Evolutionary conservation across 2,888 invertebrate species (phyloP).

Genomic region (Cataglyphis cursor): DNA sequence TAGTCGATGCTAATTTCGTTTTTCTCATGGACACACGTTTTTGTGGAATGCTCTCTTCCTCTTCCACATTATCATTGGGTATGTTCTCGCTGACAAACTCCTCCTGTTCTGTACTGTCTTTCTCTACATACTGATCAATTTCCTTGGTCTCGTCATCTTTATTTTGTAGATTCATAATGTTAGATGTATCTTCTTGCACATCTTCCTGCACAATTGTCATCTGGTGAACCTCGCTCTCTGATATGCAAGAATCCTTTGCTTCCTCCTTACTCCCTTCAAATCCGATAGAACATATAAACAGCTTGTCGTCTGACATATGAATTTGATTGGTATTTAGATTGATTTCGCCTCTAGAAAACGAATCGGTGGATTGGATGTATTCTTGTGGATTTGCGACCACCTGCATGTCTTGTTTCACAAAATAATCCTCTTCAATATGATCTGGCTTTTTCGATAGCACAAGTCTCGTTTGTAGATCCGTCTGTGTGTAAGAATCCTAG

Average conservation of each 20-base stretch:
- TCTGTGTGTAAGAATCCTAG: slow-evolving; percentile 84
- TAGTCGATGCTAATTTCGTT: slow-evolving; percentile 76
- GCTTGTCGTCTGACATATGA: slow-evolving; percentile 72
- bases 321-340: slow-evolving; percentile 62
- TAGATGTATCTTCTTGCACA: slow-evolving; percentile 51
- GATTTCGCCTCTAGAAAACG: slow-evolving; percentile 73
- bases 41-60: slow-evolving; percentile 67
- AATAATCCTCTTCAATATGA: slow-evolving; percentile 78
- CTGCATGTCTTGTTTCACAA: slow-evolving; percentile 82
- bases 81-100: slow-evolving; percentile 63
- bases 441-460: slow-evolving; percentile 77
- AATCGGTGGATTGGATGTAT: slow-evolving; percentile 74
- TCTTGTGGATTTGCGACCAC: slow-evolving; percentile 70
- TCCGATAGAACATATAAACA: slow-evolving; percentile 76
- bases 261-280: slow-evolving; percentile 74
- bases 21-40: slow-evolving; percentile 80
- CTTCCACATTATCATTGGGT: slow-evolving; percentile 58
- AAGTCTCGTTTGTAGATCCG: slow-evolving; percentile 79
- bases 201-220: slow-evolving; percentile 45
- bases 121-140: slow-evolving; percentile 47
- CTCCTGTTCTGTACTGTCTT: slow-evolving; percentile 55
- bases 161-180: slow-evolving; percentile 50
- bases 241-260: slow-evolving; percentile 61
- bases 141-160: slow-evolving; percentile 60
- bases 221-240: slow-evolving; percentile 58